Base-by-base conservation (phyloP, 1,140 invertebrate genomes). In the Sinella curviseta region DNA sequence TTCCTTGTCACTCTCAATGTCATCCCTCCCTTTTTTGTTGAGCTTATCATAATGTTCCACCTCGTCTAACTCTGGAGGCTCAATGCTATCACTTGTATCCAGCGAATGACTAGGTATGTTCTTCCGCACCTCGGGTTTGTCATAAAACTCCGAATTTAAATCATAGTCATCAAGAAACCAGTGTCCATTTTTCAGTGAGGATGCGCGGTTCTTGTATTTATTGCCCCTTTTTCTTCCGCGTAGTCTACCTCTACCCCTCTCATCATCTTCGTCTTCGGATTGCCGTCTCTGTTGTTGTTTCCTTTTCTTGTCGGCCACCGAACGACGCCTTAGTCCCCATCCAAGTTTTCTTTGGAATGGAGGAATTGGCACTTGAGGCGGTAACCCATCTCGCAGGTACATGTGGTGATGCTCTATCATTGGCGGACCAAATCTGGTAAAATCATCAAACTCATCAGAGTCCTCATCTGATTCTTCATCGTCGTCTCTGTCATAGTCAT, bases 131-230 rank as follows among this genome's bases (percentile, higher is more conserved):
- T 33, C 26, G n/a, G 65, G 65, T 33, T 14, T 33, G 31, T 70
- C 65, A 33, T 70, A 33, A 70, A 70, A 70, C 12, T 30, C 65
- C 2, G 65, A 70, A 70, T 70, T 30, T 12, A 70, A 24, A 33
- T 70, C 65, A 30, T 70, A 70, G 31, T 70, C 65, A 70, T 70
- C 65, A 12, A 70, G n/a, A 70, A 70, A 70, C 65, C 65, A 70
- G 1, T 70, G 26, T 12, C 65, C 65, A 12, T 33, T 70, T 33
- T 33, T 30, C 26, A 70, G 12, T 31, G 65, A 70, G 12, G 12
- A 33, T 70, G 8, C 24, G n/a, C n/a, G n/a, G 4, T 70, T 70
- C 8, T 33, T 70, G n/a, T 3, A 1, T 30, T 24, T 70, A 14
- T 4, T 4, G 31, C 4, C 12, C 12, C 65, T 33, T 8, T 33